phyloP scores from a whole-genome alignment of 1,140 invertebrate genomes.

The Drosophila seguyi region DNA sequence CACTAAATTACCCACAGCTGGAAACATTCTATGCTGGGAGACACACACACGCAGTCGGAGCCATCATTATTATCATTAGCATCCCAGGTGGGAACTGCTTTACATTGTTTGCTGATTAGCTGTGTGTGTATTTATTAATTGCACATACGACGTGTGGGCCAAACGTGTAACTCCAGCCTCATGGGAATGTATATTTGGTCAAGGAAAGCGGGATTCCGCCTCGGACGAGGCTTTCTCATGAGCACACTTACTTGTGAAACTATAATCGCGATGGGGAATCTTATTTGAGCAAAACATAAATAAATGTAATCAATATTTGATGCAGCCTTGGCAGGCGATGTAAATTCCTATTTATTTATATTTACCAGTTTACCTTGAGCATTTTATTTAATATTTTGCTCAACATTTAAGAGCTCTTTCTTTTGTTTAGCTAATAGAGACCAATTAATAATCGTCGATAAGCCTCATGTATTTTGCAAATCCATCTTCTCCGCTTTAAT shows the following conservation, averaged over 20 bases:
- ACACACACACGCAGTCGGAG: neutral
- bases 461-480: neutral
- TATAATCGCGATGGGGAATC: constrained; percentile 18
- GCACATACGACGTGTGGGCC: constrained; percentile 48
- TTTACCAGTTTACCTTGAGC: neutral
- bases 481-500: neutral
- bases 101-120: constrained; percentile 63
- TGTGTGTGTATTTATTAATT: constrained; percentile 31
- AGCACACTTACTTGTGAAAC: constrained; percentile 12
- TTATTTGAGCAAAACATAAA: constrained; percentile 24
- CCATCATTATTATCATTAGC: constrained; percentile 43
- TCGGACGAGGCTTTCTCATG: constrained; percentile 32
- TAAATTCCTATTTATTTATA: neutral
- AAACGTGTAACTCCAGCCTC: constrained; percentile 32
- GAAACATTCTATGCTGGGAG: constrained; percentile 28
- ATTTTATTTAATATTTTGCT: neutral
- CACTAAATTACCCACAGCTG: constrained; percentile 43
- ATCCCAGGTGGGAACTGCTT: constrained; percentile 46
- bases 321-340: constrained; percentile 1
- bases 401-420: neutral
- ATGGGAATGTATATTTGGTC: constrained; percentile 25
- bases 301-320: constrained; percentile 15
- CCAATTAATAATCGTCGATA: neutral
- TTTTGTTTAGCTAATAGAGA: neutral
- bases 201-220: constrained; percentile 48